phyloP scores from a whole-genome alignment of 2,797 vertebrate genomes.

The Platalea minor region DNA sequence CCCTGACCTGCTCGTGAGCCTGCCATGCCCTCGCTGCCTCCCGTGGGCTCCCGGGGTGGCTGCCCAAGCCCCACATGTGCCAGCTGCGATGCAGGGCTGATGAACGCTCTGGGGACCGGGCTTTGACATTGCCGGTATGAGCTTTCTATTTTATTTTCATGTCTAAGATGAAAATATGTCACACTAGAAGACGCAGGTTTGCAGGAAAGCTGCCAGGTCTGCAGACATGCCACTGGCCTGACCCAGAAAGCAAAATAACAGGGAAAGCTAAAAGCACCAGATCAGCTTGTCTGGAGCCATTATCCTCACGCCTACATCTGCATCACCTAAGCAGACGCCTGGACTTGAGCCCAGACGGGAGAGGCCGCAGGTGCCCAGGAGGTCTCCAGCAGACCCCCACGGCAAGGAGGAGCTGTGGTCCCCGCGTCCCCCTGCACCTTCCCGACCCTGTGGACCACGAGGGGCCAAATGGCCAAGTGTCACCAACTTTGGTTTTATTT shows the following conservation, averaged over 20 bases:
- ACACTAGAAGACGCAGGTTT: neutral
- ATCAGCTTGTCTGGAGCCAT: neutral
- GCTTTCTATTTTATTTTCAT: neutral
- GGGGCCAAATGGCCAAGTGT: too few species aligned
- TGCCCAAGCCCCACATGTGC: neutral
- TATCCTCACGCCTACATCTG: neutral
- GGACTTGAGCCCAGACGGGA: neutral
- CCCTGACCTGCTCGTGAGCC: neutral
- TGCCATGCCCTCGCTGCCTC: neutral
- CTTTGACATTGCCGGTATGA: neutral
- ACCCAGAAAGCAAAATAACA: neutral
- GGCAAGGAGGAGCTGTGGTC: neutral
- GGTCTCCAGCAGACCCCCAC: fast-evolving
- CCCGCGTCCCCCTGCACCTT: fast-evolving
- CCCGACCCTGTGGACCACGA: fast-evolving
- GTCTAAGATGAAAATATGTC: neutral
- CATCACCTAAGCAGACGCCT: neutral
- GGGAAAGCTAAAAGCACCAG: neutral
- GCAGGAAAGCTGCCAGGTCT: neutral
- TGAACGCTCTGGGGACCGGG: neutral
- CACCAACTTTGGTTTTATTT: neutral
- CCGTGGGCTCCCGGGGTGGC: fast-evolving
- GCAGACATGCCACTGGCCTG: neutral
- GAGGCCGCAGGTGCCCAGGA: fast-evolving
- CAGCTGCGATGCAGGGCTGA: neutral